Conservation (phyloP, 2,888 invertebrate genomes). For the Balanococcus diminutus region DNA sequence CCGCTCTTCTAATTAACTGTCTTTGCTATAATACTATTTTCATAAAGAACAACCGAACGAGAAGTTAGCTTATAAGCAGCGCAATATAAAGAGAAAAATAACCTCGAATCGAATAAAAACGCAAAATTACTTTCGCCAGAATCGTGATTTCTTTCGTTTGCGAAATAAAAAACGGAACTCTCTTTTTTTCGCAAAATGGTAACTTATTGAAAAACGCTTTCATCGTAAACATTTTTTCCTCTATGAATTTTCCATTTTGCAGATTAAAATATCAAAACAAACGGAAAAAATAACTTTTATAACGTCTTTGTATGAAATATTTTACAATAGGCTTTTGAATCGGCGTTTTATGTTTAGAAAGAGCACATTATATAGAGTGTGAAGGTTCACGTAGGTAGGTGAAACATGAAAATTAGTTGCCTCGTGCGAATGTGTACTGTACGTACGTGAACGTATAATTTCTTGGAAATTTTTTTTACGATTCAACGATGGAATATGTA, state of each 20-base stretch:
- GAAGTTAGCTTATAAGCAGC: neutral
- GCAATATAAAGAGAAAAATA: slow-evolving; percentile 3
- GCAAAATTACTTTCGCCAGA: slow-evolving; percentile 24
- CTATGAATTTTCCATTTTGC: slow-evolving; percentile 32
- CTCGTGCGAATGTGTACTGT: neutral
- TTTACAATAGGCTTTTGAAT: slow-evolving; percentile 2
- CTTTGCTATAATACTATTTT: slow-evolving; percentile 12
- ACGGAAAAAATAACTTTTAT: neutral
- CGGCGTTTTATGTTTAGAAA: neutral
- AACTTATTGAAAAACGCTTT: slow-evolving; percentile 21
- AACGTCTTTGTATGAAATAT: neutral
- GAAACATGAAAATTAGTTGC: neutral
- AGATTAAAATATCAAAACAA: slow-evolving; percentile 32
- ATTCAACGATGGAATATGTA: neutral
- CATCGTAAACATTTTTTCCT: slow-evolving; percentile 11
- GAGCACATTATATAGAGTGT: too few relatives aligned
- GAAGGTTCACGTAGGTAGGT: neutral
- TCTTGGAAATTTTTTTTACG: neutral
- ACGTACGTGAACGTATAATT: neutral
- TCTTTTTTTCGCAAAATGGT: neutral
- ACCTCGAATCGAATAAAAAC: slow-evolving; percentile 15
- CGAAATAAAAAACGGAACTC: neutral
- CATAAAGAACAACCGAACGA: neutral
- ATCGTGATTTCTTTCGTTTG: neutral
- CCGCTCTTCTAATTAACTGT: slow-evolving; percentile 11